Conservation (phyloP, 2,797 vertebrate species). For the Spea hammondii region DNA sequence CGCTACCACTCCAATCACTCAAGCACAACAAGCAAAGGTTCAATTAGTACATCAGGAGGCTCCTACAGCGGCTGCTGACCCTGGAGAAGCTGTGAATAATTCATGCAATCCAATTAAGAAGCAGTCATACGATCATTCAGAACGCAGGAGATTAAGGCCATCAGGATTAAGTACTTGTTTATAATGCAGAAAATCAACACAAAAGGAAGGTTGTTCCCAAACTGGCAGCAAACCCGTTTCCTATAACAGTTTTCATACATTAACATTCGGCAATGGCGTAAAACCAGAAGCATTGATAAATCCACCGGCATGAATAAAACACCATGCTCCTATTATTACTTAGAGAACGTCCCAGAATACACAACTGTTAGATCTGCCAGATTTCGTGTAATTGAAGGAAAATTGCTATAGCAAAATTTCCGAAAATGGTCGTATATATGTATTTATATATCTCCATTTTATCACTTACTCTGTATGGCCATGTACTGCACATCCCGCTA, state of each 20-base stretch:
- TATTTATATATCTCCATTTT: too few species aligned
- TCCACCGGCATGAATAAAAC: too few species aligned
- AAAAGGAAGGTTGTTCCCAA: conserved; percentile 12
- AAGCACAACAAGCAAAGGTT: conserved; percentile 45
- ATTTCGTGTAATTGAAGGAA: too few species aligned
- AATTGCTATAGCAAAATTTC: too few species aligned
- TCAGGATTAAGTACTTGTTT: conserved; percentile 48
- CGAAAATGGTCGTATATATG: too few species aligned
- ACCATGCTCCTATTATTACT: too few species aligned
- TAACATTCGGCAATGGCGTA: conserved; percentile 9
- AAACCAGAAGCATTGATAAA: too few species aligned
- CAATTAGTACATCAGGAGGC: conserved; percentile 44
- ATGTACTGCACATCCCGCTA: too few species aligned
- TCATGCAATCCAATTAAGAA: conserved; percentile 49
- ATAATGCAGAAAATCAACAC: conserved; percentile 41
- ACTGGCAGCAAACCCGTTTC: not conserved
- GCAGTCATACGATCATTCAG: conserved; percentile 42
- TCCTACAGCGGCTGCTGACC: conserved; percentile 21
- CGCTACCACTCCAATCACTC: conserved; percentile 38
- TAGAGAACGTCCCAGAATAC: too few species aligned
- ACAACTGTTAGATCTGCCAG: too few species aligned
- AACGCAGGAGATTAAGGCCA: conserved; percentile 37
- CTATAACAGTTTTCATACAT: conserved; percentile 21
- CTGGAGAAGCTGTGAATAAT: conserved; percentile 46
- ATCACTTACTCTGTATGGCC: too few species aligned